These are phyloP conservation scores for Chrysomela aeneicollis DNA, from an alignment of 2,888 invertebrate genomes.

Conservation along the genomic window DNA sequence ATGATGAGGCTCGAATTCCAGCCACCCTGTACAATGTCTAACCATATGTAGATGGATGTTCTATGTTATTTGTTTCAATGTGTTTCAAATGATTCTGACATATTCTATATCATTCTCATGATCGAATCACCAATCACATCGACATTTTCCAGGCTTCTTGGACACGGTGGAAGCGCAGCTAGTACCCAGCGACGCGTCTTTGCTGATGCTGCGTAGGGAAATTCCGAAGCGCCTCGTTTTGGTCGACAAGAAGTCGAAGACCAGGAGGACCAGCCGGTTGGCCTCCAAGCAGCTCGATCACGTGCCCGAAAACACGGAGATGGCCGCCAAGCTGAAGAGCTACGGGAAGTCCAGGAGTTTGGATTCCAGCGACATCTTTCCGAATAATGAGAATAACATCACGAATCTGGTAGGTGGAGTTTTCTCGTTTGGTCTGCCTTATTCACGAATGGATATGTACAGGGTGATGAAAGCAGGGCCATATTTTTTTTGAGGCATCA, in stretches of 20 bases:
- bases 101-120: too few species aligned
- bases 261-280: slow-evolving; percentile 47
- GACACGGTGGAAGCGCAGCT: slow-evolving; percentile 82
- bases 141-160: slow-evolving; percentile 57
- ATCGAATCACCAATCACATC: not conserved
- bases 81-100: too few species aligned
- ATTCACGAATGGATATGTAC: too few species aligned
- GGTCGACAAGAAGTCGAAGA: slow-evolving; percentile 67
- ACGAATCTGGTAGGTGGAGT: slow-evolving; percentile 40
- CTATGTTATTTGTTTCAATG: too few species aligned
- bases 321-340: slow-evolving; percentile 59
- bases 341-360: slow-evolving; percentile 85
- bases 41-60: too few species aligned
- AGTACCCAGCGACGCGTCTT: slow-evolving; percentile 76
- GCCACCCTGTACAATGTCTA: too few species aligned
- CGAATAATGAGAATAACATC: slow-evolving; percentile 58
- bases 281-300: slow-evolving; percentile 41
- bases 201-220: slow-evolving; percentile 76
- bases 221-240: slow-evolving; percentile 80
- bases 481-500: too few species aligned
- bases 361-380: slow-evolving; percentile 83
- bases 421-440: too few species aligned
- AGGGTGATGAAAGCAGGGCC: too few species aligned
- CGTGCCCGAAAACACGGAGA: slow-evolving; percentile 43
- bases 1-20: too few species aligned